Percentiles rank a stretch among this genome's conserved stretches.
These are phyloP conservation scores for Nycticebus coucang DNA, from an alignment of 2,113 vertebrate species.

Conservation along the genomic window DNA sequence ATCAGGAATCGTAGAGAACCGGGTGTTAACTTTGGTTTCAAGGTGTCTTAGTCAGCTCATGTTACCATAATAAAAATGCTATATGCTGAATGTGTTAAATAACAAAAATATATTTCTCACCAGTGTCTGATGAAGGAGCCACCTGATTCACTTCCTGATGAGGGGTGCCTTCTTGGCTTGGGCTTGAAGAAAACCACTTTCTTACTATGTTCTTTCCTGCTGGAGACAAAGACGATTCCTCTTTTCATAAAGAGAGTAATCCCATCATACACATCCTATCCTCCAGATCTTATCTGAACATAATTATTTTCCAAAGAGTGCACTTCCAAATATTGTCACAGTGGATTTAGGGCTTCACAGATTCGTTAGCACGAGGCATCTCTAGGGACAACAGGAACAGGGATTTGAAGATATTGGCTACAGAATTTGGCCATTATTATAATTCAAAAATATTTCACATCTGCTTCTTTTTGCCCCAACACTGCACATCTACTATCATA, in stretches of 20 bases:
- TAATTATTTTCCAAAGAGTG: background rate
- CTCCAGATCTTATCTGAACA: background rate
- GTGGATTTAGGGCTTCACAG: background rate
- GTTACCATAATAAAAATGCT: background rate
- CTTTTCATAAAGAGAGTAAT: background rate
- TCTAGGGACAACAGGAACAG: background rate
- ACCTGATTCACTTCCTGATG: background rate
- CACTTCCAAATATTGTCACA: background rate
- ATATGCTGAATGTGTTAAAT: background rate
- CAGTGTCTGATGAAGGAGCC: background rate
- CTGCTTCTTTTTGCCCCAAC: background rate
- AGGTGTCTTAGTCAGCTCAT: background rate
- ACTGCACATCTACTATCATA: background rate
- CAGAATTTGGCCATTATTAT: background rate
- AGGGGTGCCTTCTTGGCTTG: background rate
- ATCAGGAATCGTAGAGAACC: background rate
- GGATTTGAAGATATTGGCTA: background rate
- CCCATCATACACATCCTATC: too few relatives aligned
- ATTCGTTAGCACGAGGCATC: background rate
- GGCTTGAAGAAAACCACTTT: background rate
- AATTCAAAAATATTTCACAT: background rate
- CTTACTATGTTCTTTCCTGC: background rate
- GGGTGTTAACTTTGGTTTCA: background rate
- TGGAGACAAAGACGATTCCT: background rate
- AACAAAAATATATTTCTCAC: background rate